Percentiles rank a stretch among this genome's conserved stretches.
phyloP scores from a whole-genome alignment of 1,140 invertebrate species.

The Andricus grossulariae region DNA sequence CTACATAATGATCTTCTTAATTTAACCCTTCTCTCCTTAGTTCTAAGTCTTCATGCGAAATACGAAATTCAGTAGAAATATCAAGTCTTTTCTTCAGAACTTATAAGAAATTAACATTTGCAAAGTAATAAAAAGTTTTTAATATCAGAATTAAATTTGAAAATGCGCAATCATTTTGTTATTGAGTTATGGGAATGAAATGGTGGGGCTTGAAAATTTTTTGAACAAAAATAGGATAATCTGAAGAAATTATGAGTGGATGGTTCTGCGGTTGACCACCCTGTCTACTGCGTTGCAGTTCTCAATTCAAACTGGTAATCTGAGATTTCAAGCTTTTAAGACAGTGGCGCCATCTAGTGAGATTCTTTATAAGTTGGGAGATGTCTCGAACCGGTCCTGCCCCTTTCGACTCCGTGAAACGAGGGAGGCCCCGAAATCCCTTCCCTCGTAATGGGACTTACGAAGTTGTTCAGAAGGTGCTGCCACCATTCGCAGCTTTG shows the following conservation, averaged over 20 bases:
- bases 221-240: not conserved
- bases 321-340: slow-evolving; percentile 23
- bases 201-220: not conserved
- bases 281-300: not conserved
- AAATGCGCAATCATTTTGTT: too few species aligned
- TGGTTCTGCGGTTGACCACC: not conserved
- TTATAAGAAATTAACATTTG: not conserved
- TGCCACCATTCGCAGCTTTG: slow-evolving; percentile 62
- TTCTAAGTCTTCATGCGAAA: not conserved
- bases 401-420: slow-evolving; percentile 35
- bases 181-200: not conserved
- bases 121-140: too few species aligned
- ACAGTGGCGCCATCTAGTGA: slow-evolving; percentile 61
- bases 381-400: slow-evolving; percentile 45
- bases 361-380: slow-evolving; percentile 33
- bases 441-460: slow-evolving; percentile 43
- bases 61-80: too few species aligned
- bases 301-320: not conserved
- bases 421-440: slow-evolving; percentile 49
- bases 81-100: too few species aligned
- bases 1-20: slow-evolving; percentile 36
- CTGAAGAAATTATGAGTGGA: not conserved
- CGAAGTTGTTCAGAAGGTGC: slow-evolving; percentile 54
- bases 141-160: not conserved
- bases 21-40: not conserved